These are phyloP conservation scores for Mimumesa dahlbomi DNA, from an alignment of 2,888 invertebrate genomes.

Conservation along the genomic window DNA sequence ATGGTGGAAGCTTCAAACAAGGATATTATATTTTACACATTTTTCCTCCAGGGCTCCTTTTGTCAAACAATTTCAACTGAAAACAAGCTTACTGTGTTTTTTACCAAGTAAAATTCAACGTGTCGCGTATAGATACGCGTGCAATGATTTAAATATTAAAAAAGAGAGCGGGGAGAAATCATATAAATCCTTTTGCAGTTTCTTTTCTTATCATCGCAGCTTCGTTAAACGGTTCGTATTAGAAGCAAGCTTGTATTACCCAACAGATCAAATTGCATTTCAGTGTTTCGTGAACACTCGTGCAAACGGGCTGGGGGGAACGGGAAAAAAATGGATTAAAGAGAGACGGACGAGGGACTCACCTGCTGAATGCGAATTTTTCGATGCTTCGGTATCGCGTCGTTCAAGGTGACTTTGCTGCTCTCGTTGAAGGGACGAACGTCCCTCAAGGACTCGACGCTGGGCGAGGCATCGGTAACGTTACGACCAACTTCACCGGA, in stretches of 20 bases:
- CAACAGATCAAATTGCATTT: neutral
- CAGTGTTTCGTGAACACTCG: neutral
- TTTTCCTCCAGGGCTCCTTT: too few species aligned
- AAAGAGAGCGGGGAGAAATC: too few species aligned
- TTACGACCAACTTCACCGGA: conserved; percentile 88
- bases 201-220: too few species aligned
- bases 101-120: too few species aligned
- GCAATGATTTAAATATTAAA: too few species aligned
- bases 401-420: conserved; percentile 83
- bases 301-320: neutral
- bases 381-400: conserved; percentile 89
- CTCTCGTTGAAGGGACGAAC: conserved; percentile 59
- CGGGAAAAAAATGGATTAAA: neutral
- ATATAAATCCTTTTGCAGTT: too few species aligned
- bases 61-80: too few species aligned
- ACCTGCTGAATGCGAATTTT: conserved; percentile 94
- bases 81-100: too few species aligned
- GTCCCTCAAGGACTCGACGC: conserved; percentile 81
- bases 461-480: conserved; percentile 75
- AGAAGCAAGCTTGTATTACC: neutral
- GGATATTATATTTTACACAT: too few species aligned
- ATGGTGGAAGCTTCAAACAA: too few species aligned
- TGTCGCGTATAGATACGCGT: too few species aligned
- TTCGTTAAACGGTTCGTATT: neutral
- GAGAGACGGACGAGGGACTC: conserved; percentile 37